Evolutionary conservation across 2,888 invertebrate genomes (phyloP), one percentile per base, ranked within the genome.

Genomic region (Napeogenes inachia): DNA sequence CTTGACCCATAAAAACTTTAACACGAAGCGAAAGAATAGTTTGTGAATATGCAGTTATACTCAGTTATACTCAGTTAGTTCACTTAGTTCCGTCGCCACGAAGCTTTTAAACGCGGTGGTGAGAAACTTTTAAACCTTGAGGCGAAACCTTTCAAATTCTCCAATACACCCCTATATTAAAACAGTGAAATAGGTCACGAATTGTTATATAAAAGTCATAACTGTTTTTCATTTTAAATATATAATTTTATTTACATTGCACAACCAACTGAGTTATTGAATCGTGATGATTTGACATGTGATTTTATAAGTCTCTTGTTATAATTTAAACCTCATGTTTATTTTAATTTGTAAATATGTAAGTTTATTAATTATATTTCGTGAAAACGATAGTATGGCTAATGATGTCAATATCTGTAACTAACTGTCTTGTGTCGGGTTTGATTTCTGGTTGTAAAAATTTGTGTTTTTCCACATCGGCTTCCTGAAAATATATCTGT

Each of bases 1-100:
- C 79, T 85, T 88, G 87, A 88, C 87, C 87, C 76, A 86, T 82
- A 86, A 84, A 87, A 88, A 85, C 81, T 86, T 85, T 73, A 72
- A 67, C 75, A 70, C 66, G 68, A 73, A 64, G 78, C 74, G 75
- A 84, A 84, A 84, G 82, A 86, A 85, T 80, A 77, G 79, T 79
- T 73, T 79, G 77, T 68, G 74, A 71, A 76, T 80, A 81, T 78
- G 80, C 77, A 79, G 82, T 79, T 82, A 80, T 82, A 86, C 81
- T 80, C 80, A 85, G 85, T 79, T 82, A 80, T 82, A 86, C 81
- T 80, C 80, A 85, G 85, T 82, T 86, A 81, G 84, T 82, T 81
- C 80, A 85, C 85, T 84, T 85, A 80, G 84, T 82, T 81, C 79
- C 79, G 81, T 85, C 82, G 76, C 77, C 75, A 70, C 75, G 70